Conservation (phyloP, 2,113 vertebrate species). For the chimpanzee (Pan troglodytes) region DNA sequence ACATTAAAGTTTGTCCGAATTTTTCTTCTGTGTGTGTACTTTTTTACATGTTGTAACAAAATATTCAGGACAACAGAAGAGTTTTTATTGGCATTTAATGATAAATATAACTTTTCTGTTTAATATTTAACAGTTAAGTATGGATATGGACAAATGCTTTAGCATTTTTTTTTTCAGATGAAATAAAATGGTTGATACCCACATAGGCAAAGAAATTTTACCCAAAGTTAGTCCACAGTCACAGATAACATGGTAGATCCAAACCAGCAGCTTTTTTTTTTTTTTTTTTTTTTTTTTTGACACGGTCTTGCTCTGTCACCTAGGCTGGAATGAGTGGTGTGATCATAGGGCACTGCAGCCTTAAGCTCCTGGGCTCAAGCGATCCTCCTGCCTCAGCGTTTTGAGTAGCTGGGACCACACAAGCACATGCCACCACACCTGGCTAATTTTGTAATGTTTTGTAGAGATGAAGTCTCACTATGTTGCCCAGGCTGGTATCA, state of each 20-base stretch:
- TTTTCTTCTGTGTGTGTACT: neutral
- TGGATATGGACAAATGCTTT: neutral
- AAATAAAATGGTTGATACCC: neutral
- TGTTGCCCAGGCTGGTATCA: too few species aligned
- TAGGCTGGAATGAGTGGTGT: too few species aligned
- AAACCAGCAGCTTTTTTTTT: neutral
- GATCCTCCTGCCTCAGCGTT: too few species aligned
- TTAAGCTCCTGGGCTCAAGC: too few species aligned
- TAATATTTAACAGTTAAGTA: constrained; percentile 1
- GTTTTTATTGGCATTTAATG: neutral
- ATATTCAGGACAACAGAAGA: neutral
- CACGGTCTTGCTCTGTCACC: too few species aligned
- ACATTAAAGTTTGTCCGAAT: neutral
- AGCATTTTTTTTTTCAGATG: neutral
- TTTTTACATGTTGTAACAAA: neutral
- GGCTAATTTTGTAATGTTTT: too few species aligned
- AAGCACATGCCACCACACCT: too few species aligned
- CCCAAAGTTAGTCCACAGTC: neutral
- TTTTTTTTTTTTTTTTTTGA: too few species aligned
- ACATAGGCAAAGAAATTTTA: neutral
- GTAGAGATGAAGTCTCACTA: too few species aligned
- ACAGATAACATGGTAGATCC: neutral
- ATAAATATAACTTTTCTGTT: neutral
- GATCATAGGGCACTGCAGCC: too few species aligned
- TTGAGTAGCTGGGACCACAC: too few species aligned